Evolutionary conservation across 1,140 invertebrate genomes (phyloP), one percentile per base, ranked within the genome.

Genomic region (Drosophila kikkawai): DNA sequence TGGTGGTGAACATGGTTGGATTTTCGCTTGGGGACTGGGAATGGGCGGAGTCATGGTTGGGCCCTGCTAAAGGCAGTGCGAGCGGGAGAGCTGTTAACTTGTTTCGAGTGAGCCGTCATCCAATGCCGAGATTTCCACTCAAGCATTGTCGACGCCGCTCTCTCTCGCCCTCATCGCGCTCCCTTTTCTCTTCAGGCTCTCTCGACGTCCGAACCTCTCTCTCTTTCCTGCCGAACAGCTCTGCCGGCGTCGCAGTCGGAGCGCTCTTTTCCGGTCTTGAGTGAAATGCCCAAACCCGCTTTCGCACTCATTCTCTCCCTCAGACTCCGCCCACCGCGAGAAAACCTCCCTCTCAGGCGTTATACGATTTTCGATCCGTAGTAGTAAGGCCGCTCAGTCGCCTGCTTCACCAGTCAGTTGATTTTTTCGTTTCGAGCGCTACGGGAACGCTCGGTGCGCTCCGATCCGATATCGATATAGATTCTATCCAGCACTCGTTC

Each of bases 51-150:
- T 44, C 67, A 51, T 41, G 42, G 45, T 11, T 11, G 12, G 15
- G 8, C 19, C 47, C 26, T 19, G 32, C 32, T 7, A 26, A 13
- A 3, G 32, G 44, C 45, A 39, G 50, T 76, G 82, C 47, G 80
- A 65, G 76, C 37, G 32, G 63, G 66, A 59, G 32, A 7, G 48
- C 44, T 39, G 47, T n/a, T 37, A 79, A 83, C 83, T 60, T 53
- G 79, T 70, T 86, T 86, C 15, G 65, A 71, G 76, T 61, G 75
- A 11, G 36, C 36, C 7, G 73, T 53, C 63, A 63, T 63, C 58
- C 77, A 80, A 74, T 67, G 71, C 83, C 53, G 80, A 69, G 65
- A 88, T 83, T 88, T 70, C 48, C 84, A 83, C 83, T 87, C 83
- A 88, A 57, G 26, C 26, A 29, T 29, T 29, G 26, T 6, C 50